phyloP scores from a whole-genome alignment of 2,797 vertebrate species.

The Mionectes olivaceus region DNA sequence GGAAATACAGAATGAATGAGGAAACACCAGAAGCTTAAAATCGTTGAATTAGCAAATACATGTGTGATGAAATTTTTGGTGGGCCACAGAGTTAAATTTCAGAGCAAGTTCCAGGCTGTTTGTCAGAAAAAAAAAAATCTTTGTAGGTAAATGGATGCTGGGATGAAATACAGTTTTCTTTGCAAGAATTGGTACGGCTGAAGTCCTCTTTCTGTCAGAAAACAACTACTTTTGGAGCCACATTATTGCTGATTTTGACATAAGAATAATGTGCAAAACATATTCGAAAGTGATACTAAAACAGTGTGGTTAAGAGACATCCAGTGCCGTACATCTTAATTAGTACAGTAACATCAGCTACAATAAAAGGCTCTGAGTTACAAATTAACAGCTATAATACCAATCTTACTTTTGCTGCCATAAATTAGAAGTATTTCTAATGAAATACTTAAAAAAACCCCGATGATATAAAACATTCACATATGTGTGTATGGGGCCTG shows the following conservation, averaged over 20 bases:
- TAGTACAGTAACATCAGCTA: neutral
- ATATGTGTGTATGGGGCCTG: neutral
- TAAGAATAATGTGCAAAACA: neutral
- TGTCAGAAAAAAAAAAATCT: neutral
- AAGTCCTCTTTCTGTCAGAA: neutral
- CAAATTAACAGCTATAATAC: neutral
- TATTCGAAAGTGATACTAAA: neutral
- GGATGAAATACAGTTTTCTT: neutral
- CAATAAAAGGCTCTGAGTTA: neutral
- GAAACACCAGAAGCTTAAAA: neutral
- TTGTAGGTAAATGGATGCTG: neutral
- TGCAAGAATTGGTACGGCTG: neutral
- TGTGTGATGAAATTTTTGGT: neutral
- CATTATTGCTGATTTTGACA: neutral
- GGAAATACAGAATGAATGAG: neutral
- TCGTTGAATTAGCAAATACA: neutral
- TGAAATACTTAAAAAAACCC: neutral
- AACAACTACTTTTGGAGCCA: neutral
- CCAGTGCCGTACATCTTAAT: neutral
- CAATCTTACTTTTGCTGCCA: neutral
- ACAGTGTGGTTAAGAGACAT: neutral
- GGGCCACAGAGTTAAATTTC: neutral
- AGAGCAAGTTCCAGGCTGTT: neutral
- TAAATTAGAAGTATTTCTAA: conserved; percentile 3
- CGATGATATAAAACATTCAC: neutral